Evolutionary conservation across 2,113 vertebrate species (phyloP), one percentile per base, ranked within the genome.

Genomic region (Pseudorectes ferrugineus): DNA sequence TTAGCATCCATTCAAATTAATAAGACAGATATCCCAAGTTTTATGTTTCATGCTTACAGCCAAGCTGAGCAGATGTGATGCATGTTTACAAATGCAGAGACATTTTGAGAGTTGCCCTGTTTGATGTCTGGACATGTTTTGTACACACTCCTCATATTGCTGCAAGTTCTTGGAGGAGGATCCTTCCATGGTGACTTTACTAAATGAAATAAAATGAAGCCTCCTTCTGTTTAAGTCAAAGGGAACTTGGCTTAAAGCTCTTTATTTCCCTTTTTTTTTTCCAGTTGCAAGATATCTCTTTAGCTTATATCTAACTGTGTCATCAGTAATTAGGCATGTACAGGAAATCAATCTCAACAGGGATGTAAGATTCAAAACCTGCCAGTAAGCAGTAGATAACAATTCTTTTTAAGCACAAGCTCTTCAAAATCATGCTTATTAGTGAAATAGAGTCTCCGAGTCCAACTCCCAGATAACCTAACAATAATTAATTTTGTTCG

Each of bases 71-170:
- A 97, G 88, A 95, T 90, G 78, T 72, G 89, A 92, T 96, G 84
- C 72, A 57, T 91, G 80, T 95, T 96, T 95, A 96, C 89, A 95
- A 88, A 91, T 59, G 65, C 89, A 93, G 65, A 94, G 88, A 91
- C 93, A 93, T 92, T 81, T 95, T 71, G 95, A 94, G 94, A 95
- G 82, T 83, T 94, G 85, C 92, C 92, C 46, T 86, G 73, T 94
- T 94, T 93, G 92, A 92, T 96, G 94, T 92, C 93, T 96, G 88
- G 79, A 71, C 93, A 92, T 97, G 94, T 96, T 96, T 88, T 86
- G 85, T 78, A 95, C 85, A 90, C 79, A 80, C 63, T 90, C 20
- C 31, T 93, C 40, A 54, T 51, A 92, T 26, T 91, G 72, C 85
- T 94, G 76, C 45, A 86, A 85, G 72, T 93, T 80, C 43, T 63